phyloP scores from a whole-genome alignment of 2,888 invertebrate species.

The Vannuccia rotundouncinata region DNA sequence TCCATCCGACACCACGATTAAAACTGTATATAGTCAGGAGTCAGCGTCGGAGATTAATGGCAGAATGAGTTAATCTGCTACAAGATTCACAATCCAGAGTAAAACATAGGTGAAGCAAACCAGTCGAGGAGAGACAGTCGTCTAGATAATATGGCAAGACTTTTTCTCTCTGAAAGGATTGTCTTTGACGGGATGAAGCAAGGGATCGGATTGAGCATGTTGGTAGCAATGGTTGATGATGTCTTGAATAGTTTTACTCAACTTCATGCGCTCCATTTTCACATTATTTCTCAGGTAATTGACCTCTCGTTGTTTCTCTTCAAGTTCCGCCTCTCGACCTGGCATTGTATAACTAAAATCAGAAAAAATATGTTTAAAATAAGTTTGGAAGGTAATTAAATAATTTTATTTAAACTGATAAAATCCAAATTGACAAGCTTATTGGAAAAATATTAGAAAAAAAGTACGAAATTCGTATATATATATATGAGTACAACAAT shows the following conservation, averaged over 20 bases:
- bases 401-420: too few species aligned
- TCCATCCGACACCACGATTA: neutral
- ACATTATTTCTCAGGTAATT: conserved; percentile 37
- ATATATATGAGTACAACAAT: too few species aligned
- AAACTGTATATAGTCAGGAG: neutral
- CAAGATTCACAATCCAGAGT: neutral
- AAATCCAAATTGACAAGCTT: too few species aligned
- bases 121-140: neutral
- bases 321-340: conserved; percentile 25
- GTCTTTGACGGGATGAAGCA: conserved; percentile 49
- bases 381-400: too few species aligned
- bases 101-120: neutral
- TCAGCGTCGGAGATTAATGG: neutral
- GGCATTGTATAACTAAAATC: neutral
- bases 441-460: too few species aligned
- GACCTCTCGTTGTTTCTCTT: conserved; percentile 29
- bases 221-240: conserved; percentile 46
- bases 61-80: neutral
- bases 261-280: conserved; percentile 37
- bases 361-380: neutral
- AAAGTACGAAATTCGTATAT: too few species aligned
- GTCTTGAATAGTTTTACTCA: conserved; percentile 42
- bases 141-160: conserved; percentile 42
- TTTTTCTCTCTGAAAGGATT: conserved; percentile 53
- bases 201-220: conserved; percentile 45